These are phyloP conservation scores for Laticauda colubrina DNA, from an alignment of 2,113 vertebrate species.

Conservation along the genomic window DNA sequence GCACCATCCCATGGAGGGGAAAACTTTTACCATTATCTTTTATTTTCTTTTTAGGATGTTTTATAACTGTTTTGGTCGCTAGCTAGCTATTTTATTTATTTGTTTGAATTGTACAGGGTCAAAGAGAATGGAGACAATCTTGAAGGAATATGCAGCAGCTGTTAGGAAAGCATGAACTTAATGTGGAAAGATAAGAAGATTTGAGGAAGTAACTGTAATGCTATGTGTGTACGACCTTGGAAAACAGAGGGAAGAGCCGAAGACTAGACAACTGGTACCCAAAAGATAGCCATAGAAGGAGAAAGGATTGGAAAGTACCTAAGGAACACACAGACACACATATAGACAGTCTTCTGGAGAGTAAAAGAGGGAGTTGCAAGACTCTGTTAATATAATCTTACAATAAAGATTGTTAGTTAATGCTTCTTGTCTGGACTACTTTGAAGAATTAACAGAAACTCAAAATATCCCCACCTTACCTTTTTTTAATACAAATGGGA, in stretches of 20 bases:
- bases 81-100: background rate
- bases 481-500: background rate
- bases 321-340: too few relatives aligned
- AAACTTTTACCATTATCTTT: background rate
- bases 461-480: background rate
- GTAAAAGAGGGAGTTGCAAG: background rate
- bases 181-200: background rate
- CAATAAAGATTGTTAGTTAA: background rate
- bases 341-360: too few relatives aligned
- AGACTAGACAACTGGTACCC: background rate
- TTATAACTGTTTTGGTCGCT: background rate
- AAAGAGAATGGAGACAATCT: background rate
- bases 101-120: background rate
- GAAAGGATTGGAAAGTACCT: too few relatives aligned
- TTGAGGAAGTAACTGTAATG: background rate
- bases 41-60: background rate
- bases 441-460: background rate
- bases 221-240: background rate
- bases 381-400: background rate
- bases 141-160: background rate
- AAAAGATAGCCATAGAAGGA: too few relatives aligned
- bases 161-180: background rate
- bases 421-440: background rate
- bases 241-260: background rate
- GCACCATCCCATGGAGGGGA: background rate